Percentiles rank a stretch among this genome's conserved stretches.
Evolutionary conservation across 2,113 vertebrate species (phyloP).

Genomic region (Hylia prasina): DNA sequence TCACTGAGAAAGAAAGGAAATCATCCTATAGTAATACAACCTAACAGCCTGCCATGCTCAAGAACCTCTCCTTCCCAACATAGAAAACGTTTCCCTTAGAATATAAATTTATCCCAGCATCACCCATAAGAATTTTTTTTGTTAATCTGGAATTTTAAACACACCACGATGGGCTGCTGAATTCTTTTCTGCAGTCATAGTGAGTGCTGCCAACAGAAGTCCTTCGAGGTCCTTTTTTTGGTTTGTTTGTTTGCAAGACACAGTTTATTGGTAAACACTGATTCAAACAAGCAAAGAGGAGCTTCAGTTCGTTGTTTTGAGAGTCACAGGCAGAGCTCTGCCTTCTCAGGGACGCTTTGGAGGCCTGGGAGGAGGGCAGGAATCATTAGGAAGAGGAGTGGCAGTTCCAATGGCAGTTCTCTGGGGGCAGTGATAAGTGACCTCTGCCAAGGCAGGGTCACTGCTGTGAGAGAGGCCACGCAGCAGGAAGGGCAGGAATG

Average conservation of each 20-base stretch:
- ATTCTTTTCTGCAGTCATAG: neutral
- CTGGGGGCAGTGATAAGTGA: neutral
- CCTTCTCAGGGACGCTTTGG: neutral
- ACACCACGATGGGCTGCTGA: neutral
- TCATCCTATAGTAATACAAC: neutral
- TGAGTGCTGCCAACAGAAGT: neutral
- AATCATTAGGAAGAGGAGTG: neutral
- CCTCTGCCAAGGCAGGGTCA: neutral
- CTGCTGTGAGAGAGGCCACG: neutral
- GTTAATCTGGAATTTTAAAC: neutral
- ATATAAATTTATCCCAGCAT: neutral
- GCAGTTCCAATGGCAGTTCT: neutral
- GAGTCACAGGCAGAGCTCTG: neutral
- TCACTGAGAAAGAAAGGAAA: neutral
- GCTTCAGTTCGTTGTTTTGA: neutral
- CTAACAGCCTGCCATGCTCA: neutral
- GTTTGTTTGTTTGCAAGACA: neutral
- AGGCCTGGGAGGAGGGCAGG: neutral
- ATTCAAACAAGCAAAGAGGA: neutral
- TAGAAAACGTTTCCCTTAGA: neutral
- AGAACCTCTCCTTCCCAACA: neutral
- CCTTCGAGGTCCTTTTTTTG: neutral
- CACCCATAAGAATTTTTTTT: neutral
- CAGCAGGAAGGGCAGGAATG: neutral
- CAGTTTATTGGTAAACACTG: neutral